Conservation (phyloP, 2,797 vertebrate genomes). For the Delichon dasypus region DNA sequence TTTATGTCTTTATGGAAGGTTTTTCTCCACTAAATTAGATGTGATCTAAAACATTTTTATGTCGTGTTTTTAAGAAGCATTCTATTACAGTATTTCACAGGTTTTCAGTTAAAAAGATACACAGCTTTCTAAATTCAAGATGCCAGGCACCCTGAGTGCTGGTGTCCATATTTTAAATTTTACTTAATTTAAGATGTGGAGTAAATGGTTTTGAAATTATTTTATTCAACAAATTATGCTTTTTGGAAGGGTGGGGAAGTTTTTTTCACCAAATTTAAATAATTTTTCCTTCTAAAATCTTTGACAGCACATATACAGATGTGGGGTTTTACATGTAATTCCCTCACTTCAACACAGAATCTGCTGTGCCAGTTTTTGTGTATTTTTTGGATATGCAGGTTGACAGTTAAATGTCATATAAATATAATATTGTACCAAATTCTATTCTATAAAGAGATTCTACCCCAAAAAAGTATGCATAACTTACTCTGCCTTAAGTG, state of each 20-base stretch:
- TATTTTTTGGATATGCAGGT: background rate
- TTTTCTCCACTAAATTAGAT: background rate
- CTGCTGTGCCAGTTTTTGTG: background rate
- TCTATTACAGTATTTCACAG: background rate
- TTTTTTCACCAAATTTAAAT: background rate
- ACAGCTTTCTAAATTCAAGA: background rate
- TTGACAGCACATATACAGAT: background rate
- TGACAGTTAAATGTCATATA: background rate
- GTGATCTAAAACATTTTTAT: background rate
- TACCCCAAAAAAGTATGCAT: background rate
- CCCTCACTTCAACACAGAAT: background rate
- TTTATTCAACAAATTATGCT: background rate
- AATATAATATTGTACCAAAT: background rate
- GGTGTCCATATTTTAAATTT: background rate
- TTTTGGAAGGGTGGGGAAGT: background rate
- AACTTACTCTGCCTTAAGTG: background rate
- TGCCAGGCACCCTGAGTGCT: background rate
- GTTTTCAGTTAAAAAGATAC: background rate
- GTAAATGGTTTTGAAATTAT: background rate
- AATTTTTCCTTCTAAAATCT: background rate
- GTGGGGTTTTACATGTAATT: background rate
- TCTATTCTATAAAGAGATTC: background rate
- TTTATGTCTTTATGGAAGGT: background rate
- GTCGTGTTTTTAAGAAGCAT: background rate
- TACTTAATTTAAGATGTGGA: background rate